A percentile compares a stretch with the other conserved stretches of the same genome.
phyloP scores from a whole-genome alignment of 2,113 vertebrate species.

The Nannospalax galili region DNA sequence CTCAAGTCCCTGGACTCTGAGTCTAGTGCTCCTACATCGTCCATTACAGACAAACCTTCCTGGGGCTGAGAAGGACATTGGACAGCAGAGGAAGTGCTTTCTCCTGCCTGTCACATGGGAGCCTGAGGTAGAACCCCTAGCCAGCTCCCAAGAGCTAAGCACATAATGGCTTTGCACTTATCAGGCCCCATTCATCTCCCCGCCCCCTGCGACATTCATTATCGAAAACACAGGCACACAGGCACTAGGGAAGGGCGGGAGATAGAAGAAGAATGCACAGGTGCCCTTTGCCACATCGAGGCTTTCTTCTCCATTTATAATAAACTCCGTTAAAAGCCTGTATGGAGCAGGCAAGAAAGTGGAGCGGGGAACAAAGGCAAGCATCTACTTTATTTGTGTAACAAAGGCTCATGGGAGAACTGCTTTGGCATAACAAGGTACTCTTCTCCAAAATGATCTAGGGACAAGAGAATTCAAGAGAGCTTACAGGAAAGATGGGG shows the following conservation, averaged over 20 bases:
- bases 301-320: conserved; percentile 78
- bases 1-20: neutral
- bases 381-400: conserved; percentile 84
- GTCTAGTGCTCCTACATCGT: neutral
- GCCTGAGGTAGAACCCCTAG: neutral
- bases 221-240: conserved; percentile 53
- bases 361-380: conserved; percentile 80
- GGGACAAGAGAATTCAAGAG: conserved; percentile 74
- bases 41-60: neutral
- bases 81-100: neutral
- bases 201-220: conserved; percentile 49
- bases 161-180: neutral
- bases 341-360: conserved; percentile 55
- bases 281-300: neutral
- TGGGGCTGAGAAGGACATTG: neutral
- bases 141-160: neutral
- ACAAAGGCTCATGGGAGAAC: conserved; percentile 79
- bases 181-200: conserved; percentile 47
- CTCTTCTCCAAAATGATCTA: conserved; percentile 57
- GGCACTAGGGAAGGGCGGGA: conserved; percentile 49
- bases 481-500: conserved; percentile 51
- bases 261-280: conserved; percentile 34
- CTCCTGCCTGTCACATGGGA: rapidly evolving
- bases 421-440: conserved; percentile 74
- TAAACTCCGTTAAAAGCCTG: conserved; percentile 79